Evolutionary conservation across 2,888 invertebrate genomes (phyloP).

Genomic region (Agrypnus murinus): DNA sequence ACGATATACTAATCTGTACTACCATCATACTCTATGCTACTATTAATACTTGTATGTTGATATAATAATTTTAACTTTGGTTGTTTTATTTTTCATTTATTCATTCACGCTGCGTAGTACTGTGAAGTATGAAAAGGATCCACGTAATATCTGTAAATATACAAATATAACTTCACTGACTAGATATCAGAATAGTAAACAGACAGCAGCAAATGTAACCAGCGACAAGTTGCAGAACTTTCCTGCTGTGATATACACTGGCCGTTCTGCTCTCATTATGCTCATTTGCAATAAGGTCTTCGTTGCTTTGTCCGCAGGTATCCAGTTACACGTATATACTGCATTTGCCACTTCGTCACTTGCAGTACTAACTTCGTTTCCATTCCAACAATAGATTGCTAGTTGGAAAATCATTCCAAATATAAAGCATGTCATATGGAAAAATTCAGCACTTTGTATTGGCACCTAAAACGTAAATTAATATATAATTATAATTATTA

Average conservation of each 20-base stretch:
- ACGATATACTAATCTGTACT: too few relatives aligned
- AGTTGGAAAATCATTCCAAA: conserved; percentile 56
- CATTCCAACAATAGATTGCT: conserved; percentile 57
- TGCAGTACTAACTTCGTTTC: conserved; percentile 55
- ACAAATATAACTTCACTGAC: not conserved
- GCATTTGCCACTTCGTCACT: conserved; percentile 57
- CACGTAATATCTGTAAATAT: conserved; percentile 57
- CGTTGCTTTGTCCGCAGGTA: conserved; percentile 52
- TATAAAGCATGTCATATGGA: conserved; percentile 54
- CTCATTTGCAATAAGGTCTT: conserved; percentile 65
- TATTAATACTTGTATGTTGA: too few relatives aligned
- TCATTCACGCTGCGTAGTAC: conserved; percentile 52
- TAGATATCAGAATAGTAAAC: too few relatives aligned
- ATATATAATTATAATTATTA: too few relatives aligned
- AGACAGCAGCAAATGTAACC: conserved; percentile 71
- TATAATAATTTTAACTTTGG: too few relatives aligned
- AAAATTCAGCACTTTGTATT: conserved; percentile 49
- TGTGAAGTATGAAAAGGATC: conserved; percentile 59
- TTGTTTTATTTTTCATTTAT: too few relatives aligned
- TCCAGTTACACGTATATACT: conserved; percentile 59
- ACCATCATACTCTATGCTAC: too few relatives aligned
- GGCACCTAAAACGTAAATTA: conserved; percentile 45
- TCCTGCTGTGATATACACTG: conserved; percentile 71
- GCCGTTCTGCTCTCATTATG: conserved; percentile 72
- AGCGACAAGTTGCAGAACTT: conserved; percentile 73